A percentile compares a stretch with the other conserved stretches of the same genome.
phyloP scores from a whole-genome alignment of 2,797 vertebrate genomes.

The Lepus townsendii region DNA sequence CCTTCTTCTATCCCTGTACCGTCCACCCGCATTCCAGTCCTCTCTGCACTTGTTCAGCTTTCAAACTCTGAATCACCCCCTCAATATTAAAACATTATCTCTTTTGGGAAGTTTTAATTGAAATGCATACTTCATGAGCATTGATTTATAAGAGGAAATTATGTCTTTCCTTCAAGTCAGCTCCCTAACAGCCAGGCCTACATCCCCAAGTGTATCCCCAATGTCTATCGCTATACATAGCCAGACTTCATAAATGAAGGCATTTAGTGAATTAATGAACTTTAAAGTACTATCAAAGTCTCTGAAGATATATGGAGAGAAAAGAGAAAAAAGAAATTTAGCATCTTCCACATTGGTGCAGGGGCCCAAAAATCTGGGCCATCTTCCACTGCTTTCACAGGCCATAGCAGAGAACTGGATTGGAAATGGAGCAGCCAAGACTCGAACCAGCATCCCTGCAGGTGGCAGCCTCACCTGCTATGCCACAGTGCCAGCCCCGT shows the following conservation, averaged over 20 bases:
- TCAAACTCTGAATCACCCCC: not conserved
- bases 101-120: constrained; percentile 16
- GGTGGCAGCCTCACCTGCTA: no score
- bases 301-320: not conserved
- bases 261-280: not conserved
- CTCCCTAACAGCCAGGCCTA: not conserved
- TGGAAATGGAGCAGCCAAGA: no score
- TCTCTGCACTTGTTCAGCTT: not conserved
- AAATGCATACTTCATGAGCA: not conserved
- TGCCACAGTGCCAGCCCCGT: no score
- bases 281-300: not conserved
- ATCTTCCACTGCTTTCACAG: no score
- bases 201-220: no score
- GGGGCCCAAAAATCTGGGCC: no score
- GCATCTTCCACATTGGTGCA: no score
- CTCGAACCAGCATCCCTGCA: no score
- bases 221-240: not conserved
- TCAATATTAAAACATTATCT: not conserved
- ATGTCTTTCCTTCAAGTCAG: not conserved
- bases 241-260: not conserved
- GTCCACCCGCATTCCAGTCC: not conserved
- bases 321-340: constrained; percentile 42
- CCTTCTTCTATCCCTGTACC: not conserved
- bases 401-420: no score
- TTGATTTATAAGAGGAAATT: not conserved